A percentile compares a stretch with the other conserved stretches of the same genome.
phyloP scores from a whole-genome alignment of 2,113 vertebrate species.

The Terrapene triunguis region DNA sequence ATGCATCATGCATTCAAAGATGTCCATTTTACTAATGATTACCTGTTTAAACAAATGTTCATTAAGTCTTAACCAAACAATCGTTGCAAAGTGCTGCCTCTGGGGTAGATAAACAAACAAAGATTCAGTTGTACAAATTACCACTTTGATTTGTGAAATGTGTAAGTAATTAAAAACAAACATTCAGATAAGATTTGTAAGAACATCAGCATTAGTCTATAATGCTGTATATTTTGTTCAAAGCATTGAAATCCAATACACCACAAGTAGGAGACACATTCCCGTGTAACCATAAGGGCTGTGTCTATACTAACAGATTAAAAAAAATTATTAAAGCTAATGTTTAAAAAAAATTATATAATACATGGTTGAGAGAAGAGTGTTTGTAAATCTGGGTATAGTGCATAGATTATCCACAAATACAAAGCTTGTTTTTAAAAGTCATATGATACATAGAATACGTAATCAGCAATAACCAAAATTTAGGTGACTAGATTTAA shows the following conservation, averaged over 20 bases:
- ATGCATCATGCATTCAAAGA: neutral
- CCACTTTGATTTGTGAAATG: neutral
- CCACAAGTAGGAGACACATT: neutral
- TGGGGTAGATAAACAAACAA: neutral
- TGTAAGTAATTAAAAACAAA: neutral
- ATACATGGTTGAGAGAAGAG: no score
- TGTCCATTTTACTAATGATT: neutral
- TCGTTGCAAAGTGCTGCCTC: neutral
- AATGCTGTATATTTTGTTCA: neutral
- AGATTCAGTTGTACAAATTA: slow-evolving; percentile 12
- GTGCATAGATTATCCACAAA: no score
- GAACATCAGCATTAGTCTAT: neutral
- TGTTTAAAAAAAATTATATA: no score
- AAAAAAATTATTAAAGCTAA: no score
- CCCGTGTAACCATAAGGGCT: neutral
- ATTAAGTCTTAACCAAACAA: neutral
- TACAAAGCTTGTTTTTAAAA: no score
- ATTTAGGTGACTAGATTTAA: no score
- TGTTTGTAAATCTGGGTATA: no score
- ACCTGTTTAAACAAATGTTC: slow-evolving; percentile 5
- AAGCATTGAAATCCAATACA: neutral
- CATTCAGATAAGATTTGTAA: neutral
- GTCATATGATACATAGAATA: no score
- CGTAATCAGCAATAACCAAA: no score
- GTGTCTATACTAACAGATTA: no score